These are phyloP conservation scores for Delichon dasypus DNA, from an alignment of 2,797 vertebrate genomes.

Conservation along the genomic window DNA sequence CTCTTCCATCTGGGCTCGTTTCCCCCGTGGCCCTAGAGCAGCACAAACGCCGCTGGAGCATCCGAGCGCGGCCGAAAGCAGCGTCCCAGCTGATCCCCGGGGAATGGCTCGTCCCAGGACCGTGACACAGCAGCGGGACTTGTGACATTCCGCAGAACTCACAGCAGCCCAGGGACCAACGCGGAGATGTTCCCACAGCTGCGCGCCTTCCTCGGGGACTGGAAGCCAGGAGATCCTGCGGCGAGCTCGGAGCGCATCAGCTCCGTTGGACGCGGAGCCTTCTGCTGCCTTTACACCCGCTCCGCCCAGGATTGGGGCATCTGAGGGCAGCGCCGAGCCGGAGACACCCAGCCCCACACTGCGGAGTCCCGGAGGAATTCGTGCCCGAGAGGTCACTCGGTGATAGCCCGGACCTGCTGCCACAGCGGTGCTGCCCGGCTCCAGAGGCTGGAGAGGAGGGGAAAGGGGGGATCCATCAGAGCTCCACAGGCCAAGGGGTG, in stretches of 20 bases:
- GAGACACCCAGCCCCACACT: fast-evolving
- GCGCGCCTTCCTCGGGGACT: background rate
- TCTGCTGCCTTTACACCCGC: background rate
- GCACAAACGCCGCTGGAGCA: background rate
- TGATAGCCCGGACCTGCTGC: background rate
- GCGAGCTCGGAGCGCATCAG: fast-evolving
- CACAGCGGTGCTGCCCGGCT: fast-evolving
- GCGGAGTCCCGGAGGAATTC: background rate
- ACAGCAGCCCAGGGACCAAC: background rate
- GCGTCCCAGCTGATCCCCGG: background rate
- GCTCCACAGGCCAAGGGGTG: background rate
- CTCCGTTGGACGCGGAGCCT: fast-evolving
- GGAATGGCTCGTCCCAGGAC: background rate
- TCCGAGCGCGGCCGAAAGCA: background rate
- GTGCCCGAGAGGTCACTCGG: background rate
- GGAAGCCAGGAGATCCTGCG: background rate
- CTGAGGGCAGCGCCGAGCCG: background rate
- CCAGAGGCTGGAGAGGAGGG: fast-evolving
- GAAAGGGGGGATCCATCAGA: background rate
- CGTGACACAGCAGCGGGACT: background rate
- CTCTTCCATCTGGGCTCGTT: background rate
- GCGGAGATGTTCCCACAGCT: background rate
- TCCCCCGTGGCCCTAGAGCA: background rate
- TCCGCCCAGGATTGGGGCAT: fast-evolving
- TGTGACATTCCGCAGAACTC: background rate